phyloP scores from a whole-genome alignment of 2,113 vertebrate species.

The Syrmaticus mikado region DNA sequence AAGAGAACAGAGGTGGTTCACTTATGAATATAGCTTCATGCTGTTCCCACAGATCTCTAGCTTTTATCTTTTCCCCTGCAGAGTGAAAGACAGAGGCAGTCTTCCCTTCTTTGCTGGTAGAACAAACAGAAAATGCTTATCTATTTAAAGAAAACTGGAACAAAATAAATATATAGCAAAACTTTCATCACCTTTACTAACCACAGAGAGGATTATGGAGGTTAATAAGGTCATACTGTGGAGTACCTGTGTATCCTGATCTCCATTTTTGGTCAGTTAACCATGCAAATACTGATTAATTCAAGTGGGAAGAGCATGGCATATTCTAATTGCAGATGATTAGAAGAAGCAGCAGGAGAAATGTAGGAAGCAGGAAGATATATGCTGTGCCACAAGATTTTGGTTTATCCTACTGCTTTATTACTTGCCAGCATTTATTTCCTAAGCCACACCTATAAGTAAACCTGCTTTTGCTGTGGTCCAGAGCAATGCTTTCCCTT shows the following conservation, averaged over 20 bases:
- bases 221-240: conserved; percentile 27
- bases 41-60: background rate
- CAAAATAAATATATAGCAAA: background rate
- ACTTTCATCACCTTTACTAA: background rate
- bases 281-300: background rate
- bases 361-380: background rate
- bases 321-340: background rate
- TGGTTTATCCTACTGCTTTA: background rate
- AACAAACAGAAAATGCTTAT: background rate
- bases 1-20: background rate
- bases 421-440: background rate
- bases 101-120: background rate
- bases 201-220: background rate
- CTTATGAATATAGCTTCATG: background rate
- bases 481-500: background rate
- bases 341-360: background rate
- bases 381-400: background rate
- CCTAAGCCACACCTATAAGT: background rate
- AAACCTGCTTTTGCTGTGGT: background rate
- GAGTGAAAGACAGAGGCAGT: background rate
- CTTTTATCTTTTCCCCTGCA: background rate
- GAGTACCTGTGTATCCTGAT: background rate
- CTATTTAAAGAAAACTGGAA: background rate
- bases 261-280: background rate
- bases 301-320: background rate